phyloP scores from a whole-genome alignment of 2,797 vertebrate species.

The Natrix natrix region DNA sequence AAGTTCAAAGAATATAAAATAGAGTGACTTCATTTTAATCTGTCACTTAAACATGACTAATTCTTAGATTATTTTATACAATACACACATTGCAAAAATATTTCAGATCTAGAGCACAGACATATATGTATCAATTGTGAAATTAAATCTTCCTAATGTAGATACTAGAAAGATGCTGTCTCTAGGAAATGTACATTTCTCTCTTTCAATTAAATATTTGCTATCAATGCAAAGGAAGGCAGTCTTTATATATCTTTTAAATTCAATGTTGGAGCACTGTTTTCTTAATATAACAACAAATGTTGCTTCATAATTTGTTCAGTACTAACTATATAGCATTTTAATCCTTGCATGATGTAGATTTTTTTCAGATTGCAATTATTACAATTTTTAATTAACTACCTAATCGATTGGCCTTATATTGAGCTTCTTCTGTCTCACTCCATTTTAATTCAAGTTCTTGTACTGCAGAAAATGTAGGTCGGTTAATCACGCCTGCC shows the following conservation, averaged over 20 bases:
- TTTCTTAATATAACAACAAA: slow-evolving; percentile 70
- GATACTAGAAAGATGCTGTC: slow-evolving; percentile 71
- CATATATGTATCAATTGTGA: slow-evolving; percentile 15
- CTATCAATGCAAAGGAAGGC: slow-evolving; percentile 51
- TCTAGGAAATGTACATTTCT: slow-evolving; percentile 72
- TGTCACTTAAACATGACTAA: background rate
- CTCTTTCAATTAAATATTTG: slow-evolving; percentile 57
- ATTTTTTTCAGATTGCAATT: slow-evolving; percentile 60
- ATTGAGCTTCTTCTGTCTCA: slow-evolving; percentile 54
- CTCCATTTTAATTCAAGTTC: slow-evolving; percentile 79
- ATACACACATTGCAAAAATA: background rate
- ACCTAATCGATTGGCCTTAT: slow-evolving; percentile 68
- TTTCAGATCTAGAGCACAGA: background rate
- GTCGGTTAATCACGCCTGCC: slow-evolving; percentile 94
- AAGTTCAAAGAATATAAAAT: background rate
- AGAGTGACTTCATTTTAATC: background rate
- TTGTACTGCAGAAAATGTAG: slow-evolving; percentile 98
- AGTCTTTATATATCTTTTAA: slow-evolving; percentile 50
- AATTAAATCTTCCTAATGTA: slow-evolving; percentile 31
- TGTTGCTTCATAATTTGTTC: slow-evolving; percentile 76
- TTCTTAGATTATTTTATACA: background rate
- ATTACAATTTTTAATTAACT: slow-evolving; percentile 58
- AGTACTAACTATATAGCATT: slow-evolving; percentile 75
- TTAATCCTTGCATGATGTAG: slow-evolving; percentile 77
- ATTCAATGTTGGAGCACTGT: slow-evolving; percentile 78